These are phyloP conservation scores for Choristoneura rosaceana DNA, from an alignment of 2,888 invertebrate species.

Conservation along the genomic window DNA sequence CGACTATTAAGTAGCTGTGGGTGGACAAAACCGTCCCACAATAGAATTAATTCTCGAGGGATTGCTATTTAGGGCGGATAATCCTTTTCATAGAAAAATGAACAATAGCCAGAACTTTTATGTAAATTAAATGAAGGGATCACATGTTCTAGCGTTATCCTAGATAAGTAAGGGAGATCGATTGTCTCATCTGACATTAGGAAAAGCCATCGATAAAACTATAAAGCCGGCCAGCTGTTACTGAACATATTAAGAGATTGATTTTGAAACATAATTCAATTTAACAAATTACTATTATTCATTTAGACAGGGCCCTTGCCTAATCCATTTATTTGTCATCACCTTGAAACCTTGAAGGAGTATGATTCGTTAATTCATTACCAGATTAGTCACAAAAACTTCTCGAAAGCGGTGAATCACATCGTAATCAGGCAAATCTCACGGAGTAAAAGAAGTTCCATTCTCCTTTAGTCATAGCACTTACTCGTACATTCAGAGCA, in stretches of 20 bases:
- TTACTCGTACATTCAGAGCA: background rate
- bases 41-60: slow-evolving; percentile 72
- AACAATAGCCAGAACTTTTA: slow-evolving; percentile 74
- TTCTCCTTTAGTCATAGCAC: background rate
- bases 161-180: slow-evolving; percentile 62
- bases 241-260: slow-evolving; percentile 40
- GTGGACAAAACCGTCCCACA: slow-evolving; percentile 56
- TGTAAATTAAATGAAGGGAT: slow-evolving; percentile 81
- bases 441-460: background rate
- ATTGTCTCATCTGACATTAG: slow-evolving; percentile 58
- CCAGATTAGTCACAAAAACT: background rate
- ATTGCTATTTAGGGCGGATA: slow-evolving; percentile 76
- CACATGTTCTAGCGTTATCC: slow-evolving; percentile 62
- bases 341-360: too few relatives aligned
- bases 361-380: background rate
- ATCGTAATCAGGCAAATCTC: background rate
- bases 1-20: slow-evolving; percentile 5
- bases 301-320: background rate
- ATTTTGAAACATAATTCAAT: slow-evolving; percentile 26
- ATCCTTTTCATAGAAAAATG: slow-evolving; percentile 82
- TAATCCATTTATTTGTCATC: slow-evolving; percentile 42
- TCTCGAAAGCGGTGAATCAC: background rate
- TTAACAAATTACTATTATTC: slow-evolving; percentile 13
- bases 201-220: slow-evolving; percentile 49
- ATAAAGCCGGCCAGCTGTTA: slow-evolving; percentile 66